Evolutionary conservation across 1,140 invertebrate species (phyloP), one percentile per base, ranked within the genome.

Genomic region (Drosophila nikananu): DNA sequence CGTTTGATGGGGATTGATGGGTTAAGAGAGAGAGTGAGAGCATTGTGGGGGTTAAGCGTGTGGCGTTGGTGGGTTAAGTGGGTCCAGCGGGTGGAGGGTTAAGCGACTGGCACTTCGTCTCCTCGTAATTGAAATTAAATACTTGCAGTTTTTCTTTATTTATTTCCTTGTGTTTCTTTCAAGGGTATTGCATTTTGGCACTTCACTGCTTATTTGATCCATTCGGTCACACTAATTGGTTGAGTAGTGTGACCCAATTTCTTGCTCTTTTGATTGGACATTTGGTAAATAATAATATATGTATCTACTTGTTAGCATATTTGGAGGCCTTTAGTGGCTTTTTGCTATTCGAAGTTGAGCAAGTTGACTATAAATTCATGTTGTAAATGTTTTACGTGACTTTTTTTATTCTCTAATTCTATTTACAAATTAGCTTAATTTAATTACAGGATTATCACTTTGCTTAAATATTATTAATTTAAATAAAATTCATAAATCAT

Each of bases 51-150:
- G 57, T 35, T 55, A 37, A 55, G 52, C 32, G 19, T 54, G 30
- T 35, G 51, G 19, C 27, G 41, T 44, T 21, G 55, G 27, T 19
- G 55, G 39, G 27, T 59, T 39, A 55, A 55, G 58, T 65, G 63
- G 21, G 55, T 42, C 48, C 49, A 37, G 32, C 23, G 62, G 35
- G 17, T 23, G 30, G 64, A 27, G 65, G 59, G 60, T 51, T 67
- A 71, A 55, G 48, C 48, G 42, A 72, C 23, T 23, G 70, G n/a
- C 35, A 42, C 59, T 61, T 61, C 44, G 68, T 73, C 71, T 44
- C 41, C 21, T 42, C 55, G 72, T 77, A 83, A 89, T 89, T 89
- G 84, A 89, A 89, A 89, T 90, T 81, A 87, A 87, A 87, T 81
- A 76, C 61, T 84, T 89, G 73, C 27, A 41, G 13, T 51, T 70